phyloP scores from a whole-genome alignment of 2,888 invertebrate species.

The Trachelus stipa region DNA sequence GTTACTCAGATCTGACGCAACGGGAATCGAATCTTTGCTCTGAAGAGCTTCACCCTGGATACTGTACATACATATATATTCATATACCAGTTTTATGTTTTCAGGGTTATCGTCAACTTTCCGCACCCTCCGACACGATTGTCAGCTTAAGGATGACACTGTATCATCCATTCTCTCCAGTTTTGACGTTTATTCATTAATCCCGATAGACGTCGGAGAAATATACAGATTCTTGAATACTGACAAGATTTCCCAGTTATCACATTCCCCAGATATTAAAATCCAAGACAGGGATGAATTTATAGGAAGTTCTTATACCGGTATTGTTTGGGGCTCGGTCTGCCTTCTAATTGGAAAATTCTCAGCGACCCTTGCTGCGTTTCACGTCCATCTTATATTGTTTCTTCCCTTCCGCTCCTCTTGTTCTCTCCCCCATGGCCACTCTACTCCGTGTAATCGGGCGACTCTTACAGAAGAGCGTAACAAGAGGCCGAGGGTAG shows the following conservation, averaged over 20 bases:
- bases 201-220: not conserved
- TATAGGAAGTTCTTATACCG: not conserved
- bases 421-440: conserved; percentile 14
- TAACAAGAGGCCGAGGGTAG: conserved; percentile 45
- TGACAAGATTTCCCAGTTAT: not conserved
- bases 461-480: conserved; percentile 20
- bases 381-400: conserved; percentile 28
- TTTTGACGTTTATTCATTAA: not conserved
- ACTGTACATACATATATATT: not conserved
- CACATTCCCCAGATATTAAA: not conserved
- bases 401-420: conserved; percentile 25
- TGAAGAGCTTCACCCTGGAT: conserved; percentile 32
- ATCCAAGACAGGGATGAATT: not conserved
- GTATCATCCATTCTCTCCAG: not conserved
- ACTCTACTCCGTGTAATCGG: not conserved
- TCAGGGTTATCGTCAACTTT: not conserved
- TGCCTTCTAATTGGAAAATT: conserved; percentile 63
- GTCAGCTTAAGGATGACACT: not conserved
- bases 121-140: not conserved
- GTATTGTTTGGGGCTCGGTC: conserved; percentile 48
- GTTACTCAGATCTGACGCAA: conserved; percentile 60
- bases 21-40: conserved; percentile 53
- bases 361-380: conserved; percentile 40
- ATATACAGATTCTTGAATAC: not conserved
- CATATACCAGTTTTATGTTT: not conserved